Evolutionary conservation across 2,113 vertebrate species (phyloP), one percentile per base, ranked within the genome.

Genomic region (Tragelaphus strepsiceros): DNA sequence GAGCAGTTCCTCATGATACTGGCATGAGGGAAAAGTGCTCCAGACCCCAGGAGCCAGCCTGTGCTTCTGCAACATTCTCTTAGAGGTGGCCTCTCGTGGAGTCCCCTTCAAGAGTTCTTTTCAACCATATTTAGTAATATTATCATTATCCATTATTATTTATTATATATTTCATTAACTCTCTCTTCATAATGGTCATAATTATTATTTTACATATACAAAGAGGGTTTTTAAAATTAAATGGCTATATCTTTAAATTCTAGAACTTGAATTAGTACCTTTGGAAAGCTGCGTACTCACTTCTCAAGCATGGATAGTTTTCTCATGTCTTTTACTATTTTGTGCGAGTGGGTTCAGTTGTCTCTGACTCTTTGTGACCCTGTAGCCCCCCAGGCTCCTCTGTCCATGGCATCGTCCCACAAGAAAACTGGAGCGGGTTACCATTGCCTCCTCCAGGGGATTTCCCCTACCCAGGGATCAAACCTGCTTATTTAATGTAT

Each of bases 1-100:
- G 99, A 99, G 89, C 99, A 99, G 99, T 99, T 99, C 99, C 99
- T 99, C 99, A 99, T 99, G 97, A 99, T 99, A 83, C 99, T 99
- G 90, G 99, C 99, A 84, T 99, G 99, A 91, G 99, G 99, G 1
- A 99, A 99, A 98, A 99, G 99, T 0, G 98, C 99, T 32, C 99
- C 99, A 3, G 99, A 99, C 97, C 99, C 83, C 83, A 99, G 99
- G 93, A 99, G 99, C 86, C 99, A 99, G 95, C 99, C 99, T 0
- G 99, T 99, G 93, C 98, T 99, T 89, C 99, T 99, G 30, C 99
- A 99, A 94, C 99, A 99, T 95, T 99, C 99, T 0, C 99, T 99
- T 97, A 99, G 99, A 0, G 99, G 99, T 0, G 99, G 99, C 64
- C 99, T 99, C 49, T 99, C 98, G 0, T 99, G 99, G 99, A 99